Conservation (phyloP, 2,797 vertebrate genomes). For the Orientallactaga sibirica region DNA sequence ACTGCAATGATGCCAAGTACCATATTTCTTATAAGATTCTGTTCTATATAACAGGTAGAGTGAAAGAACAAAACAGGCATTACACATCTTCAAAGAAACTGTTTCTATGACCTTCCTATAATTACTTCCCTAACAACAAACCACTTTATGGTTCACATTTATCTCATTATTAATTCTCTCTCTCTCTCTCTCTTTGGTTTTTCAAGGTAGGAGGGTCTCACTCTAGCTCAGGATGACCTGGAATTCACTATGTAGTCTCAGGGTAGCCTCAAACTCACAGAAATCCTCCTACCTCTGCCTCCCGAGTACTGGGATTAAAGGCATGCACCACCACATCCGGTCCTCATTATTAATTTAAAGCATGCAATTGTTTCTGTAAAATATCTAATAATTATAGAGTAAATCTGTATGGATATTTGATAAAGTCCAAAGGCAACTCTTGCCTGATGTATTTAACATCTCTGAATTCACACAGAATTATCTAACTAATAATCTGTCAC, state of each 20-base stretch:
- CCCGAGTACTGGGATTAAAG: too few relatives aligned
- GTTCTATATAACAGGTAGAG: neutral
- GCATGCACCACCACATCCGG: too few relatives aligned
- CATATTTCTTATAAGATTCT: neutral
- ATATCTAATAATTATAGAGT: slow-evolving; percentile 11
- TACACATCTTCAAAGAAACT: neutral
- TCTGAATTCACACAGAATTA: neutral
- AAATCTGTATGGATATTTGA: slow-evolving; percentile 41
- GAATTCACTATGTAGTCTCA: too few relatives aligned
- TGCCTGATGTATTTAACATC: neutral
- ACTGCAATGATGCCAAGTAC: neutral
- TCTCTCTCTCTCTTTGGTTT: too few relatives aligned
- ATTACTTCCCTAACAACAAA: neutral
- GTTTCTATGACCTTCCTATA: neutral
- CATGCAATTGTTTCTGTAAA: slow-evolving; percentile 29
- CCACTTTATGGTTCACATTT: slow-evolving; percentile 2
- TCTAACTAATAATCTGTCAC: neutral
- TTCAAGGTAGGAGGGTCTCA: too few relatives aligned
- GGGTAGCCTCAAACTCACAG: too few relatives aligned
- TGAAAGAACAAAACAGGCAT: neutral
- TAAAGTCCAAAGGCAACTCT: slow-evolving; percentile 39
- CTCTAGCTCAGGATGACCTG: too few relatives aligned
- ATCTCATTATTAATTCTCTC: neutral
- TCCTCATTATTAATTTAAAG: neutral
- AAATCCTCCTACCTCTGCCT: too few relatives aligned